Evolutionary conservation across 2,113 vertebrate species (phyloP).

Genomic region (Rhegmatorhina hoffmannsi): DNA sequence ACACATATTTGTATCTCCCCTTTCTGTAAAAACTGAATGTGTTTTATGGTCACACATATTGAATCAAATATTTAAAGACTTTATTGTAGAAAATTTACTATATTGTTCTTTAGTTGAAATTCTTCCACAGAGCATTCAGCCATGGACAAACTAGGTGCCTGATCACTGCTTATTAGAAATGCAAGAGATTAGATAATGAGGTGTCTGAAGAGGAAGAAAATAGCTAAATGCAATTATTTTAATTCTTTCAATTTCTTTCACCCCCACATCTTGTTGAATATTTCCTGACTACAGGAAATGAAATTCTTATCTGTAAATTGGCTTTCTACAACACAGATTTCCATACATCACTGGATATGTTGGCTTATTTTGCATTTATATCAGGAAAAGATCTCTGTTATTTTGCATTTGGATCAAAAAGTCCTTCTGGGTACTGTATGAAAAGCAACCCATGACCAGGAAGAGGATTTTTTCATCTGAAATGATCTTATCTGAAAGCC

Average conservation of each 20-base stretch:
- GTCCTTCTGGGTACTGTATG: neutral
- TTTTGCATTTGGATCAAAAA: neutral
- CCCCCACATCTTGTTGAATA: neutral
- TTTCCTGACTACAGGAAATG: slow-evolving; percentile 39
- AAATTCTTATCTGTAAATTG: slow-evolving; percentile 61
- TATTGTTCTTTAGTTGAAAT: neutral
- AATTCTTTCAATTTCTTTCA: slow-evolving; percentile 44
- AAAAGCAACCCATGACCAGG: neutral
- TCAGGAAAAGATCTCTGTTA: neutral
- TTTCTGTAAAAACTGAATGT: neutral
- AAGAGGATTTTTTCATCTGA: neutral
- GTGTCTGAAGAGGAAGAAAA: slow-evolving; percentile 22
- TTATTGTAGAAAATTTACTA: neutral
- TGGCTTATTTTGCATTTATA: slow-evolving; percentile 15
- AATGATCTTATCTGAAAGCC: neutral
- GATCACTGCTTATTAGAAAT: slow-evolving; percentile 23
- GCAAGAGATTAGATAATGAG: neutral
- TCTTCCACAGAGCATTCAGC: neutral
- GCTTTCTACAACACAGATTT: slow-evolving; percentile 14
- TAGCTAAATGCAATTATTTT: slow-evolving; percentile 44
- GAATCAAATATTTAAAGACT: neutral
- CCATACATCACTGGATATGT: neutral
- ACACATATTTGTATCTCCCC: neutral
- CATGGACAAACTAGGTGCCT: neutral
- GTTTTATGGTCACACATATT: neutral